Base-by-base conservation (phyloP, 1,140 invertebrate genomes). In the Acromyrmex heyeri region DNA sequence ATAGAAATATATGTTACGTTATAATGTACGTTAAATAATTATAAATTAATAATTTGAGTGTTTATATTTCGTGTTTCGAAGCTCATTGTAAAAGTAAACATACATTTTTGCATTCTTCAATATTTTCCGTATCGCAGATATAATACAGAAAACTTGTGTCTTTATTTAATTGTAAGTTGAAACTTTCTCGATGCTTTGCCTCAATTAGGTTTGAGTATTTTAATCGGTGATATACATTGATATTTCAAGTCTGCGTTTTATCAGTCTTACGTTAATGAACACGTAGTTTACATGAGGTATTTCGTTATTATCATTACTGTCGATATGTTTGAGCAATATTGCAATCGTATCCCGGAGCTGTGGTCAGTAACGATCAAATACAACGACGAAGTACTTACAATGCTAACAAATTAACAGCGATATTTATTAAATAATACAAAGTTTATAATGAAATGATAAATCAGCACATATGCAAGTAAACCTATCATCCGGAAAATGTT, bases 301-400 rank as follows among this genome's bases (percentile, higher is more conserved):
- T 77, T 87, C 30, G 78, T 73, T 82, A 75, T 83, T 55, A 55
- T 86, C 44, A 34, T 73, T 62, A 55, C 38, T 61, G 24, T 72
- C 59, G 78, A 90, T 87, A 88, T 83, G 53, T 24, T 69, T 92
- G 92, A 93, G 89, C 90, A 91, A 90, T 94, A 94, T 94, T 94
- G 93, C 93, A 94, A 77, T 92, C 92, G 89, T 92, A 91, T 94
- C 93, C 93, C 93, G 90, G 90, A 87, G 87, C 90, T 92, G 88
- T 89, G 30, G 30, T 88, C 44, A 72, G 65, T 91, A 88, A 87
- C 65, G 57, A 91, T 88, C 65, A 86, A 86, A 73, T 88, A 83
- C 86, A 75, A 86, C 59, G 82, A 78, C 30, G 3, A 69, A 67
- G 27, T 53, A 89, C 89, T 87, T 82, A 87, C 30, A 89, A 76